Evolutionary conservation across 1,140 invertebrate species (phyloP).

Genomic region (Zaprionus tsacasi): DNA sequence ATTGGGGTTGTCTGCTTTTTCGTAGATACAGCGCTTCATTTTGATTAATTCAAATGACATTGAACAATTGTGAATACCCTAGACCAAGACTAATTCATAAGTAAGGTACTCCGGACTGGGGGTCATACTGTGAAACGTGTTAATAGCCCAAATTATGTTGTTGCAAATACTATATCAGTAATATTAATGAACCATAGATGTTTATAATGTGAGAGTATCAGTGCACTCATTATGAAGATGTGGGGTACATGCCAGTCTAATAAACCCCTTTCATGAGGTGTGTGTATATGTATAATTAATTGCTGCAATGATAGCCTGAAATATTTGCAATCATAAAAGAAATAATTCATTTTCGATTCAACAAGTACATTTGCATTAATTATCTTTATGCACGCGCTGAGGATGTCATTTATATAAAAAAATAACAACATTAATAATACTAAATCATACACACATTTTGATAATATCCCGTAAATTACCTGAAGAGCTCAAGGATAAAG

Average conservation of each 20-base stretch:
- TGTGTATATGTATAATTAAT: conserved; percentile 60
- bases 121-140: background rate
- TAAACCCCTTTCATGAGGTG: conserved; percentile 12
- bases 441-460: background rate
- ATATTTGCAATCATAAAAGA: conserved; percentile 14
- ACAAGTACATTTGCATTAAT: conserved; percentile 10
- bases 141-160: background rate
- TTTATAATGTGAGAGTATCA: background rate
- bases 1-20: conserved; percentile 31
- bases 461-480: background rate
- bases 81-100: conserved; percentile 3
- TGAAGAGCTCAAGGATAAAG: conserved; percentile 5
- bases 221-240: background rate
- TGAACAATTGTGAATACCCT: conserved; percentile 39
- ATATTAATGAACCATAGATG: background rate
- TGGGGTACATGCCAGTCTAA: background rate
- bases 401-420: background rate
- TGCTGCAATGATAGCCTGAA: conserved; percentile 51
- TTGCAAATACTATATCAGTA: background rate
- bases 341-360: conserved; percentile 17
- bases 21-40: conserved; percentile 33
- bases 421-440: background rate
- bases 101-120: background rate
- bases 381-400: conserved; percentile 1
- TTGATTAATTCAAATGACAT: conserved; percentile 53